A percentile compares a stretch with the other conserved stretches of the same genome.
These are phyloP conservation scores for Drosophila azteca DNA, from an alignment of 1,140 invertebrate genomes.

Conservation along the genomic window DNA sequence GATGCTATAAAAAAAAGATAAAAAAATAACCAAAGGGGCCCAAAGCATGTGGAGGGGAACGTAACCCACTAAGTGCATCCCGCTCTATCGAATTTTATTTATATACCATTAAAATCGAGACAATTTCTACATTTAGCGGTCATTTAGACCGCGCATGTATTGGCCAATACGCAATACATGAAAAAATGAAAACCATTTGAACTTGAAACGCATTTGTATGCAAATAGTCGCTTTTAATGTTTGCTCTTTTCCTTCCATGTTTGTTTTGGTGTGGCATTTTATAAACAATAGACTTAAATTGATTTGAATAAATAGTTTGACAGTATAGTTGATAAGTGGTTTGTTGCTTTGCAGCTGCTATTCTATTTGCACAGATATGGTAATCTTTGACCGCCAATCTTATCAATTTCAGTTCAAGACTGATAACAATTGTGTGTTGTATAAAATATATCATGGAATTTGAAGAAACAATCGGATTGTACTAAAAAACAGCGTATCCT, in stretches of 20 bases:
- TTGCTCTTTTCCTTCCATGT: slow-evolving; percentile 22
- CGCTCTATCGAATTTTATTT: too few species aligned
- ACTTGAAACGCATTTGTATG: slow-evolving; percentile 17
- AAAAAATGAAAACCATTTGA: background rate
- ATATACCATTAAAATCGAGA: slow-evolving; percentile 11
- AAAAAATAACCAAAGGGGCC: background rate
- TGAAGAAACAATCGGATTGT: slow-evolving; percentile 25
- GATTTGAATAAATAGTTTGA: slow-evolving; percentile 42
- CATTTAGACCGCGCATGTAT: too few species aligned
- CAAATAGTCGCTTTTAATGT: slow-evolving; percentile 27
- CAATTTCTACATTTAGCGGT: slow-evolving; percentile 11
- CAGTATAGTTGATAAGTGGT: slow-evolving; percentile 7
- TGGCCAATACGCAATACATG: slow-evolving; percentile 14
- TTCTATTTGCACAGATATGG: background rate
- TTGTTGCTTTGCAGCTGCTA: background rate
- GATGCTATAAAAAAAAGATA: slow-evolving; percentile 18
- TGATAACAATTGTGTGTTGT: background rate
- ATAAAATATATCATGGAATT: slow-evolving; percentile 40
- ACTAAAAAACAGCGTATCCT: slow-evolving; percentile 41
- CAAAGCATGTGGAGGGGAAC: too few species aligned
- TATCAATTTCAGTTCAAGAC: slow-evolving; percentile 12
- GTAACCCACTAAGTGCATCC: too few species aligned
- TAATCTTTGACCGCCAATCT: background rate
- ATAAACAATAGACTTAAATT: slow-evolving; percentile 10
- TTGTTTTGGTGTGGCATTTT: slow-evolving; percentile 26